A percentile compares a stretch with the other conserved stretches of the same genome.
phyloP scores from a whole-genome alignment of 1,140 invertebrate species.

The Leucophenga varia region DNA sequence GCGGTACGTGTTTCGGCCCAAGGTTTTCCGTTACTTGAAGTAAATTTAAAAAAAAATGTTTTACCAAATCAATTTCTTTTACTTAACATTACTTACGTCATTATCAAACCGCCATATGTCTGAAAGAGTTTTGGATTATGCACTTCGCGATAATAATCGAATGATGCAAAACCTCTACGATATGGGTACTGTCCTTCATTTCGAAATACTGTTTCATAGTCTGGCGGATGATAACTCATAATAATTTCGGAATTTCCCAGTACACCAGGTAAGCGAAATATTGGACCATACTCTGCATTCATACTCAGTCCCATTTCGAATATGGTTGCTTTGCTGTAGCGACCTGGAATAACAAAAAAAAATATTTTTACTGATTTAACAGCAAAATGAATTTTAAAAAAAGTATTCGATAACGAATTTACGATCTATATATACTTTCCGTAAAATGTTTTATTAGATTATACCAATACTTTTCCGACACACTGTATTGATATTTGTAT shows the following conservation, averaged over 20 bases:
- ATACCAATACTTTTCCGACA: not conserved
- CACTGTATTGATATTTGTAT: not conserved
- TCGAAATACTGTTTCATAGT: conserved; percentile 38
- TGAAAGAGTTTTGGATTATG: conserved; percentile 36
- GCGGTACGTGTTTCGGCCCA: conserved; percentile 43
- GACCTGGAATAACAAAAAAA: conserved; percentile 23
- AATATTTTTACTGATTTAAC: not conserved
- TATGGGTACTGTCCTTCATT: conserved; percentile 45
- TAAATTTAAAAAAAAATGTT: not conserved
- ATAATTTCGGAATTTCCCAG: conserved; percentile 33
- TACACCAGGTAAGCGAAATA: conserved; percentile 35
- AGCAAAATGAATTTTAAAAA: too few species aligned
- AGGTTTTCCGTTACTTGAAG: conserved; percentile 29
- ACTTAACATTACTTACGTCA: conserved; percentile 28
- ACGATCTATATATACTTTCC: too few species aligned
- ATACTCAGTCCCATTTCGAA: conserved; percentile 35
- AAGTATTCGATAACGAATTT: too few species aligned
- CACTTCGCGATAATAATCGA: conserved; percentile 37
- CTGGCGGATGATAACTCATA: conserved; percentile 38
- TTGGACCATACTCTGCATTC: conserved; percentile 29
- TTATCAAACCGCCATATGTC: conserved; percentile 29
- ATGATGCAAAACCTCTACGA: conserved; percentile 29
- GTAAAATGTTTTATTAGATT: too few species aligned
- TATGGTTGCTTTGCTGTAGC: conserved; percentile 23
- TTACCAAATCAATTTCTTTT: accelerated